Evolutionary conservation across 2,797 vertebrate species (phyloP).

Genomic region (Morelia viridis): DNA sequence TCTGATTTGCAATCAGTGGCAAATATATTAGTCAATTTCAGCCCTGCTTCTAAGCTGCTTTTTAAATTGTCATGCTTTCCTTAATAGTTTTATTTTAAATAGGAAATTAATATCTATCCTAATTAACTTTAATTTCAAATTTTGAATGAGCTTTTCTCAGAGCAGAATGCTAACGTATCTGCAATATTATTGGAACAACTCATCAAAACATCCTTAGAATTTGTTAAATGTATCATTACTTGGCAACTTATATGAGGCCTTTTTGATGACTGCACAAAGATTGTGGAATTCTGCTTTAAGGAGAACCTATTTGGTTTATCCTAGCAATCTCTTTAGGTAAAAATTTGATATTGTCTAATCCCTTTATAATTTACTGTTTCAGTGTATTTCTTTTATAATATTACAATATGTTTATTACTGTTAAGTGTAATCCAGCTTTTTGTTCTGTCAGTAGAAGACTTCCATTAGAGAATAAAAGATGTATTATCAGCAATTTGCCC

Average conservation of each 20-base stretch:
- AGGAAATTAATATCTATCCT: neutral
- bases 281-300: neutral
- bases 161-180: neutral
- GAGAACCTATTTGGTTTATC: neutral
- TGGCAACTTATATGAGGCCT: neutral
- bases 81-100: constrained; percentile 1
- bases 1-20: neutral
- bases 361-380: neutral
- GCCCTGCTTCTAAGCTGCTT: neutral
- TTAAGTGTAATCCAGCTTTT: neutral
- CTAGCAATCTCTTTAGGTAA: neutral
- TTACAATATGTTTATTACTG: neutral
- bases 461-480: neutral
- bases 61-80: neutral
- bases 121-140: constrained; percentile 7
- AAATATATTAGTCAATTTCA: neutral
- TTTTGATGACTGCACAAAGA: neutral
- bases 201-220: neutral
- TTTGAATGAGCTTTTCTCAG: neutral
- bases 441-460: neutral
- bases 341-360: neutral
- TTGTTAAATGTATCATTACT: neutral
- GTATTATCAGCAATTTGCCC: neutral
- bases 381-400: neutral
- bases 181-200: neutral